These are phyloP conservation scores for Anthrax anthrax DNA, from an alignment of 2,888 invertebrate species.

Conservation along the genomic window DNA sequence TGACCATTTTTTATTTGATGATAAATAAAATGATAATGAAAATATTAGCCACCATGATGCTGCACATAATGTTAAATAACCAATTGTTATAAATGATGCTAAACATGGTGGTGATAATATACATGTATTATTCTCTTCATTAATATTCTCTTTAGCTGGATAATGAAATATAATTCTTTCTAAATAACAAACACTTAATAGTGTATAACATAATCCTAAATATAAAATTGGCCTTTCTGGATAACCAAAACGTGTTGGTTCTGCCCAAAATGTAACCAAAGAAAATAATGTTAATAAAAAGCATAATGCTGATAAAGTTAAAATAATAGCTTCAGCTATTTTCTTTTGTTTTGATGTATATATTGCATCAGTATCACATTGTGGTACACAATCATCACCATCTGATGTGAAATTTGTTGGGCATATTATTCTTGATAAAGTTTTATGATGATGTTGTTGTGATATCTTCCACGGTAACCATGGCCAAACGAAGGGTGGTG, in stretches of 20 bases:
- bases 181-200: slow-evolving; percentile 60
- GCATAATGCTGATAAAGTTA: slow-evolving; percentile 62
- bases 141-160: slow-evolving; percentile 23
- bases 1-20: slow-evolving; percentile 85
- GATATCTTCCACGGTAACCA: slow-evolving; percentile 27
- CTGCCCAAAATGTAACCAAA: slow-evolving; percentile 74
- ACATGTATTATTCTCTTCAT: slow-evolving; percentile 29
- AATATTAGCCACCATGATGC: slow-evolving; percentile 81
- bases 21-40: slow-evolving; percentile 78
- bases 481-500: slow-evolving; percentile 21
- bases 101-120: slow-evolving; percentile 46
- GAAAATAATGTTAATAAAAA: slow-evolving; percentile 72
- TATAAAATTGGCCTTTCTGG: slow-evolving; percentile 87
- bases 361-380: slow-evolving; percentile 53
- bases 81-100: slow-evolving; percentile 57
- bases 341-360: slow-evolving; percentile 53
- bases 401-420: slow-evolving; percentile 46
- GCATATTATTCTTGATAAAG: slow-evolving; percentile 32
- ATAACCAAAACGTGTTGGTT: slow-evolving; percentile 77
- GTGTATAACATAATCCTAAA: slow-evolving; percentile 73
- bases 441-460: slow-evolving; percentile 1
- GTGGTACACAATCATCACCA: slow-evolving; percentile 41
- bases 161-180: slow-evolving; percentile 45
- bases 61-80: slow-evolving; percentile 66
- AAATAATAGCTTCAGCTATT: slow-evolving; percentile 58